phyloP scores from a whole-genome alignment of 2,797 vertebrate species.

The Linurgus olivaceus region DNA sequence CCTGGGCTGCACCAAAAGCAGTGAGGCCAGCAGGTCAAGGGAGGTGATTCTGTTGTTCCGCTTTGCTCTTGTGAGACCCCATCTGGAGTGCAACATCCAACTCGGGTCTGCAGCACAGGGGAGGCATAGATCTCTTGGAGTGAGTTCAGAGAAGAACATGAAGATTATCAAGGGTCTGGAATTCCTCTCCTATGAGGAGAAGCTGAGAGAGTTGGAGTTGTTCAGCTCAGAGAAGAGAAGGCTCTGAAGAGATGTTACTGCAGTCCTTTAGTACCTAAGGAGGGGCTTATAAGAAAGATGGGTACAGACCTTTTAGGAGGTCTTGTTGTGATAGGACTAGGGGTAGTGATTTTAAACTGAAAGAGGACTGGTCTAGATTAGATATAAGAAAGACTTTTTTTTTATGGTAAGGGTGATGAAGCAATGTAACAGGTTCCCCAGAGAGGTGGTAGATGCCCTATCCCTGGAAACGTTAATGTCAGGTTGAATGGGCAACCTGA shows the following conservation, averaged over 20 bases:
- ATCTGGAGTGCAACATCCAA: neutral
- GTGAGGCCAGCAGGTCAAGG: accelerated
- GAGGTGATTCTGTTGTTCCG: neutral
- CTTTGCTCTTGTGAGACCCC: neutral
- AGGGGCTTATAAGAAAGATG: neutral
- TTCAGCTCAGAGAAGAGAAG: neutral
- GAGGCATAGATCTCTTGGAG: neutral
- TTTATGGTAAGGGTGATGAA: neutral
- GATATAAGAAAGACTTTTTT: neutral
- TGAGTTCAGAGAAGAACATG: accelerated
- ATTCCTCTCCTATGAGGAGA: neutral
- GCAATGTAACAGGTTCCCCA: neutral
- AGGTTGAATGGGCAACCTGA: neutral
- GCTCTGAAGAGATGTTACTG: neutral
- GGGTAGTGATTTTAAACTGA: neutral
- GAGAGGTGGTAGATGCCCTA: neutral
- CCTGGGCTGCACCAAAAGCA: neutral
- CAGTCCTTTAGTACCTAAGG: neutral
- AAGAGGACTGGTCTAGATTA: neutral
- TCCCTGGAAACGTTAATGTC: neutral
- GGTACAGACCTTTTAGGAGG: neutral
- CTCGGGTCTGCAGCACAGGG: neutral
- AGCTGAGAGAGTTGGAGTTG: neutral
- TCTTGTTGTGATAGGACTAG: neutral
- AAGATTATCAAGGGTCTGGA: neutral